Base-by-base conservation (phyloP, 2,797 vertebrate species). In the Falco peregrinus region DNA sequence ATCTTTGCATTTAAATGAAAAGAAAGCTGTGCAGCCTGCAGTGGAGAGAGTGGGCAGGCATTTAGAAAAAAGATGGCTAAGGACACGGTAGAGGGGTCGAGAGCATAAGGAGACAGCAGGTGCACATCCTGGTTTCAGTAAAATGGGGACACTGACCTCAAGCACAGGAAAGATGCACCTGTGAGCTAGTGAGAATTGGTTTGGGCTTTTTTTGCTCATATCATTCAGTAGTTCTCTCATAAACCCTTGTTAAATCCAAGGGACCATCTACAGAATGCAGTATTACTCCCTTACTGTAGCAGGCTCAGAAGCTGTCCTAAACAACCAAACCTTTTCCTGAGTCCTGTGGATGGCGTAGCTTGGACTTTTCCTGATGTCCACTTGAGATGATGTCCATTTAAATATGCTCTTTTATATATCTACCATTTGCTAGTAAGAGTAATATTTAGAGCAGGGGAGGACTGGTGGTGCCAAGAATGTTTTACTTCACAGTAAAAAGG, bases 401-500 rank as follows among this genome's bases (percentile, higher is more conserved):
- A 69, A 74, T 37, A 51, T 11, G 5, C 9, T 69, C 6, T 45
- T 83, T 80, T 57, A 39, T 47, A 37, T 48, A 63, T 50, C 21
- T 65, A 48, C 10, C 26, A 15, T 74, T 91, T 76, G 35, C n/a
- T 68, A 22, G 12, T 24, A 71, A 57, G 41, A 93, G 48, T 0
- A 22, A 60, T 87, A 70, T 43, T 74, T 74, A 83, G 18, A 90
- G n/a, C 45, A 80, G 20, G 16, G 57, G 61, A 87, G 22, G 71
- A 67, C 39, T 56, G 31, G 51, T 50, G 33, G 53, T 91, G 48
- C 83, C 77, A 92, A 92, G 45, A 82, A 90, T 92, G 78, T 68
- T 92, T 91, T 92, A 84, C 39, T 90, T 93, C 68, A 53, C 37
- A 48, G n/a, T 63, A 48, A 77, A 94, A 96, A 94, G 56, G 64